phyloP scores from a whole-genome alignment of 2,888 invertebrate species.

The Drosophila phalerata region DNA sequence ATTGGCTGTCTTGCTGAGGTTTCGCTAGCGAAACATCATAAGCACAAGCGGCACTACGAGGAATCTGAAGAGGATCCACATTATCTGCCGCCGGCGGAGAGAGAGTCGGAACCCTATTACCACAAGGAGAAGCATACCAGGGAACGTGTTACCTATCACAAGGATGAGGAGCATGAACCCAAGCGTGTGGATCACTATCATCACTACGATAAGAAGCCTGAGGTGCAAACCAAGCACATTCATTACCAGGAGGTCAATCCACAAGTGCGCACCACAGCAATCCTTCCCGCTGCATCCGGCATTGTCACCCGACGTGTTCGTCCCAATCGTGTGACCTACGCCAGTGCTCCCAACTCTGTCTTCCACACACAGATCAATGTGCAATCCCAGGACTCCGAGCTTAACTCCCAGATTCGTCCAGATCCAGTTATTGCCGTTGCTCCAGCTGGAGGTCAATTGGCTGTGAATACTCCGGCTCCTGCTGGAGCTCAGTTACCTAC shows the following conservation, averaged over 20 bases:
- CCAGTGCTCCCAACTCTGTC: constrained; percentile 75
- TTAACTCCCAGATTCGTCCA: constrained; percentile 54
- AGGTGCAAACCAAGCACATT: constrained; percentile 57
- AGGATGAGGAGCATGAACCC: constrained; percentile 60
- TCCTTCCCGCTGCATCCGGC: constrained; percentile 50
- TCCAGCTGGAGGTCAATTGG: constrained; percentile 26
- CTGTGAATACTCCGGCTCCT: constrained; percentile 29
- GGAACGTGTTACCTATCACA: constrained; percentile 61
- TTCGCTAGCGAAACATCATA: constrained; percentile 58
- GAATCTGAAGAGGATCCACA: constrained; percentile 56
- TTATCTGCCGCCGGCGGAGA: constrained; percentile 59
- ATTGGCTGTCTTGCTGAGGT: constrained; percentile 53
- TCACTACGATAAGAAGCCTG: constrained; percentile 70
- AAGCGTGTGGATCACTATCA: constrained; percentile 74
- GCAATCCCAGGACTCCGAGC: constrained; percentile 74
- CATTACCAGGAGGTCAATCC: constrained; percentile 63
- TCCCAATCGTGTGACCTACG: constrained; percentile 66
- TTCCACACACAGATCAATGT: constrained; percentile 80
- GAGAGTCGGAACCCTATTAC: constrained; percentile 45
- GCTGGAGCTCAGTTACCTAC: constrained; percentile 23
- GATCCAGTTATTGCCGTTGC: constrained; percentile 25
- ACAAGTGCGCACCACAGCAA: constrained; percentile 41
- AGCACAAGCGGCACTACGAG: constrained; percentile 55
- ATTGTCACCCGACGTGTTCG: constrained; percentile 46
- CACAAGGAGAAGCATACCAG: constrained; percentile 66